A percentile compares a stretch with the other conserved stretches of the same genome.
These are phyloP conservation scores for Mylabris sibirica DNA, from an alignment of 2,888 invertebrate species.

Conservation along the genomic window DNA sequence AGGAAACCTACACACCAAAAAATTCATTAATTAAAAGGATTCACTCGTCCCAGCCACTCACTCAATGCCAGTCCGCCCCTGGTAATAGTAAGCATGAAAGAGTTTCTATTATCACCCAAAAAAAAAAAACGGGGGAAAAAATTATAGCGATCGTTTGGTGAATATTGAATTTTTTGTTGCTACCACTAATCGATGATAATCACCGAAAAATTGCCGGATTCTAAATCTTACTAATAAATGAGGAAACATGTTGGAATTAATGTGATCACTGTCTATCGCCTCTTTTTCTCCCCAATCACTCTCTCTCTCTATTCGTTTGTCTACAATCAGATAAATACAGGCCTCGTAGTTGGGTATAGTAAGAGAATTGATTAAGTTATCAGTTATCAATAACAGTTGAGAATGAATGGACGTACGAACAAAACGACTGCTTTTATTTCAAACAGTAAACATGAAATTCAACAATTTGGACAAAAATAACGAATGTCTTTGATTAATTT, in stretches of 20 bases:
- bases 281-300: not conserved
- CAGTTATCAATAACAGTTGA: slow-evolving; percentile 6
- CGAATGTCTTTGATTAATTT: slow-evolving; percentile 13
- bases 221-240: slow-evolving; percentile 3
- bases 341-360: not conserved
- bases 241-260: slow-evolving; percentile 14
- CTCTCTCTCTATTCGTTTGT: not conserved
- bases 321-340: slow-evolving; percentile 1
- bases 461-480: not conserved
- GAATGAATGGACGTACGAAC: not conserved
- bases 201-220: not conserved
- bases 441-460: not conserved
- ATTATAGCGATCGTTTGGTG: too few relatives aligned
- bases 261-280: not conserved
- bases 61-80: too few relatives aligned
- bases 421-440: not conserved
- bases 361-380: slow-evolving; percentile 9
- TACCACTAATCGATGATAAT: not conserved
- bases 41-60: too few relatives aligned
- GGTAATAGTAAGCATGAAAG: too few relatives aligned
- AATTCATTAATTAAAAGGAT: too few relatives aligned
- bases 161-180: not conserved
- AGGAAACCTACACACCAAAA: too few relatives aligned
- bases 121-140: too few relatives aligned
- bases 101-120: too few relatives aligned